A percentile compares a stretch with the other conserved stretches of the same genome.
Evolutionary conservation across 2,113 vertebrate species (phyloP).

Genomic region (Reinhardtius hippoglossoides): DNA sequence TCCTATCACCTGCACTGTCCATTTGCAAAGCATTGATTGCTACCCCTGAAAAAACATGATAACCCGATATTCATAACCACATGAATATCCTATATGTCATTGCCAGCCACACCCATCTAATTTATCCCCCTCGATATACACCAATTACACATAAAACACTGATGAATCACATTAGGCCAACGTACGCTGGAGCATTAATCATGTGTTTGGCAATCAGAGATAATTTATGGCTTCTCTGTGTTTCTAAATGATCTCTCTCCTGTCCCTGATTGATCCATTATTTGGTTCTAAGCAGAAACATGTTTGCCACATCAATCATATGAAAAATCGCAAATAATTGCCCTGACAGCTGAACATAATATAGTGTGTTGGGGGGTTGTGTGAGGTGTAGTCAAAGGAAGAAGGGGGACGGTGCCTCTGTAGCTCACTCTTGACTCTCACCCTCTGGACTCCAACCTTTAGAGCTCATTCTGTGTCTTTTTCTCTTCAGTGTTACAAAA

Average conservation of each 20-base stretch:
- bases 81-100: conserved; percentile 1
- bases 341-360: conserved; percentile 67
- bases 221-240: conserved; percentile 78
- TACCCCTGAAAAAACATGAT: conserved; percentile 15
- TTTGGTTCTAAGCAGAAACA: conserved; percentile 78
- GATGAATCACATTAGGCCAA: conserved; percentile 74
- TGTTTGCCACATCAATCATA: conserved; percentile 78
- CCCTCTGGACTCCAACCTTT: neutral
- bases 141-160: conserved; percentile 73
- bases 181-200: conserved; percentile 71
- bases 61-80: conserved; percentile 1
- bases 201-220: conserved; percentile 72
- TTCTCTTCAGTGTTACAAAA: neutral
- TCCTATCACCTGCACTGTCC: too few species aligned
- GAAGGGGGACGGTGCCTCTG: neutral
- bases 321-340: conserved; percentile 77
- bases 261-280: conserved; percentile 79
- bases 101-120: conserved; percentile 47
- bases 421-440: neutral
- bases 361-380: conserved; percentile 29
- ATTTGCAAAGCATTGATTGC: conserved; percentile 1
- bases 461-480: neutral
- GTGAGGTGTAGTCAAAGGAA: neutral
- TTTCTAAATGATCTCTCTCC: conserved; percentile 75
- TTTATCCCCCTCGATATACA: conserved; percentile 59